phyloP scores from a whole-genome alignment of 2,888 invertebrate genomes.

The Monopis laevigella region DNA sequence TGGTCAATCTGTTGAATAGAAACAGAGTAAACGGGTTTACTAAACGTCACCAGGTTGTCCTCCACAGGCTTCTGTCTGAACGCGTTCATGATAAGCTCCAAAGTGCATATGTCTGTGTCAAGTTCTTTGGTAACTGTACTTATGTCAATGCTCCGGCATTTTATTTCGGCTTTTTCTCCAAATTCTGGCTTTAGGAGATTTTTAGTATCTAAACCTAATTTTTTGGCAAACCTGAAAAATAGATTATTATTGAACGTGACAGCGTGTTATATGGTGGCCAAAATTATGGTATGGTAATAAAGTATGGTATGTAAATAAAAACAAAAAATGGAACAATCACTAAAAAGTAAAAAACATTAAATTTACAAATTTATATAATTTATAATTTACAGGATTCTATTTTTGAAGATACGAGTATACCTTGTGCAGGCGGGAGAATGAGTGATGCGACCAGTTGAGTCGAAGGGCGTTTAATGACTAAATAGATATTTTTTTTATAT shows the following conservation, averaged over 20 bases:
- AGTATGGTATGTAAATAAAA: not conserved
- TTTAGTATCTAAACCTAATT: slow-evolving; percentile 45
- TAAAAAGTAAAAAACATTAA: not conserved
- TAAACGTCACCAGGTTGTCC: slow-evolving; percentile 76
- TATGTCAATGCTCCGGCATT: slow-evolving; percentile 29
- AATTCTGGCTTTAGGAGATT: slow-evolving; percentile 49
- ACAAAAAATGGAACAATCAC: not conserved
- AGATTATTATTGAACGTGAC: too few relatives aligned
- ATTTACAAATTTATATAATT: too few relatives aligned
- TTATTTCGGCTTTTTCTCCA: slow-evolving; percentile 36
- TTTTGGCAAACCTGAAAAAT: slow-evolving; percentile 49
- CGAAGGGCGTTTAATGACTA: too few relatives aligned
- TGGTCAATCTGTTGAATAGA: slow-evolving; percentile 75
- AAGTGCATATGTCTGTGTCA: slow-evolving; percentile 68
- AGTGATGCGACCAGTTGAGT: too few relatives aligned
- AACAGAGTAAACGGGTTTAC: slow-evolving; percentile 78
- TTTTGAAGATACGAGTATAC: too few relatives aligned
- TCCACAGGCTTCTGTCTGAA: slow-evolving; percentile 74
- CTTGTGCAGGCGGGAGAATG: too few relatives aligned
- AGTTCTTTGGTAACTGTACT: slow-evolving; percentile 47
- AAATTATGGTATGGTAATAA: not conserved
- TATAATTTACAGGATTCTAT: too few relatives aligned
- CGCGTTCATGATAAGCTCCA: slow-evolving; percentile 77
- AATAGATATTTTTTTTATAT: too few relatives aligned
- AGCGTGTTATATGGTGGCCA: slow-evolving; percentile 9